Percentiles rank a stretch among this genome's conserved stretches.
Evolutionary conservation across 2,113 vertebrate genomes (phyloP).

Genomic region (Ptilonorhynchus violaceus): DNA sequence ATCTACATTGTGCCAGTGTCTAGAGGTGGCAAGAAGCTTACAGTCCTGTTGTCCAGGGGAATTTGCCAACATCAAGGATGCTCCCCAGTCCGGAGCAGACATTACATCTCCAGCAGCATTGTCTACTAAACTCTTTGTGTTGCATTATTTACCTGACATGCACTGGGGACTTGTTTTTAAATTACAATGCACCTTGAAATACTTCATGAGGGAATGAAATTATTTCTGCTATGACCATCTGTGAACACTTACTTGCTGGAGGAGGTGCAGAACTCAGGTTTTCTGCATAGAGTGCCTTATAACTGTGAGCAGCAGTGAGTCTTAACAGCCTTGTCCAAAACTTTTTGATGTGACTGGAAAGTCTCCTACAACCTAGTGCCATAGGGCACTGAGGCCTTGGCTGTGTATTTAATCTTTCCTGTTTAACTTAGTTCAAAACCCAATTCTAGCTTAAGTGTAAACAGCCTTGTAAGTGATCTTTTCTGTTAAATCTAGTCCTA

Average conservation of each 20-base stretch:
- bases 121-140: background rate
- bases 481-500: background rate
- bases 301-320: background rate
- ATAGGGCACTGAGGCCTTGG: background rate
- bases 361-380: background rate
- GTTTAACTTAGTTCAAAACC: background rate
- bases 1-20: fast-evolving
- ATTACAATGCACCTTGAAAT: background rate
- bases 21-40: background rate
- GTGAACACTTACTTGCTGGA: background rate
- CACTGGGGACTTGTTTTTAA: background rate
- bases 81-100: background rate
- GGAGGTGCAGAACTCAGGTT: background rate
- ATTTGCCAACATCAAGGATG: background rate
- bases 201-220: background rate
- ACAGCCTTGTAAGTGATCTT: background rate
- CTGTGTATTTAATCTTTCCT: background rate
- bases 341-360: background rate
- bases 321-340: background rate
- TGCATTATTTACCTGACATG: background rate
- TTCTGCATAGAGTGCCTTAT: background rate
- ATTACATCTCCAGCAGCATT: background rate
- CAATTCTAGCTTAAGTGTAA: background rate
- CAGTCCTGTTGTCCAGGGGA: background rate
- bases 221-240: background rate